Evolutionary conservation across 2,888 invertebrate genomes (phyloP), one percentile per base, ranked within the genome.

Genomic region (Drosophila barbarae): DNA sequence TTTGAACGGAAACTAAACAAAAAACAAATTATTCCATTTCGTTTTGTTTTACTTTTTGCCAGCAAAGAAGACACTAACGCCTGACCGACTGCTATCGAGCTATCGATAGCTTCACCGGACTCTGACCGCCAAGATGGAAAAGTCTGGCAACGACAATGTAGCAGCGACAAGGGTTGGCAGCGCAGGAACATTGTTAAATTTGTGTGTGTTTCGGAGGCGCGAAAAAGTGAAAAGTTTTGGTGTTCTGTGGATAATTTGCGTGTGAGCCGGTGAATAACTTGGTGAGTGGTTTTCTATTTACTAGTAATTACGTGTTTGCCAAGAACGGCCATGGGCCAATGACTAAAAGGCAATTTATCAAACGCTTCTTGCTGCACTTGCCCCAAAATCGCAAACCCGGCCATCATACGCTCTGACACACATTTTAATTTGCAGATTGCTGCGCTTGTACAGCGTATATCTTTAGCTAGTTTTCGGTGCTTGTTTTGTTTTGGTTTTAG

Each of bases 371-470:
- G 21, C 65, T 35, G 34, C 8, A 10, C 21, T 57, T 74, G 69
- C 71, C 57, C 74, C 28, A 4, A 71, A 72, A 68, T 58, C 63
- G 41, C 12, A 4, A 12, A 44, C 10, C 3, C 10, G 9, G 12
- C 13, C 46, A 18, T 32, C 30, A 71, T 77, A 34, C 52, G 55
- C 64, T 38, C 49, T 79, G 85, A 84, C 83, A 82, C 58, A 79
- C 69, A 82, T 79, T 72, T 68, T 32, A 55, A 74, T 74, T 73
- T 59, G 47, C 56, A 26, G 15, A 49, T 49, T 26, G 58, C 35
- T 54, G 18, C 35, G n/a, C 35, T 32, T 34, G 26, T 57, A 46
- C 49, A 49, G 44, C 44, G 15, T n/a, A 7, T 12, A 12, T 46
- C 39, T 47, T 46, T 56, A 60, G 38, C 36, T 38, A 39, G 32